Conservation (phyloP, 1,140 invertebrate species). For the Cydia strobilella region DNA sequence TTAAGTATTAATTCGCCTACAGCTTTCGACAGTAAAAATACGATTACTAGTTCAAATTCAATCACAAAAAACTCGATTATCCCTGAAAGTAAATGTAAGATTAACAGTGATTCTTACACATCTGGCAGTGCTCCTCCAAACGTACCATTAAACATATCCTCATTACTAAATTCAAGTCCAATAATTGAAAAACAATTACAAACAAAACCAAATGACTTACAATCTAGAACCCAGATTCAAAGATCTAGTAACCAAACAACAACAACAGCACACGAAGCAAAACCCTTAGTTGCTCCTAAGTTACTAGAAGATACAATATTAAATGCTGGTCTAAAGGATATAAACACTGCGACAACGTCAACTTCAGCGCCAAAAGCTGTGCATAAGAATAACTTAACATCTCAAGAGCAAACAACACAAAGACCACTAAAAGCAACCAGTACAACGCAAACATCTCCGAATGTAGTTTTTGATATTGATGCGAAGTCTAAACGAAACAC, state of each 20-base stretch:
- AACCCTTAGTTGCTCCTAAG: neutral
- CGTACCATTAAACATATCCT: conserved; percentile 65
- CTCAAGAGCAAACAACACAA: neutral
- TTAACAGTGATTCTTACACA: neutral
- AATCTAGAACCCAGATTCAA: neutral
- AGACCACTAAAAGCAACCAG: neutral
- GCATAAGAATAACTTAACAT: neutral
- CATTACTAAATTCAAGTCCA: conserved; percentile 58
- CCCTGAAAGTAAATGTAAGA: neutral
- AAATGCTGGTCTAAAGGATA: neutral
- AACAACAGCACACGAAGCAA: neutral
- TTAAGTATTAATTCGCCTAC: neutral
- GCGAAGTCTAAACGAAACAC: neutral
- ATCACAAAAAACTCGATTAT: neutral
- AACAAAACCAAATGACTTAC: neutral
- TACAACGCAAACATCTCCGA: conserved; percentile 4
- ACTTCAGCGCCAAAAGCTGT: neutral
- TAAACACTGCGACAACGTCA: neutral
- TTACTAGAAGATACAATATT: neutral
- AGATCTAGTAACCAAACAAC: neutral
- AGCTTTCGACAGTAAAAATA: neutral
- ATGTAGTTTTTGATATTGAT: neutral
- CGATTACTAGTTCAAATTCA: neutral
- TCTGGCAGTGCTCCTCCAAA: conserved; percentile 39
- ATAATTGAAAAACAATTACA: neutral